Percentiles rank a stretch among this genome's conserved stretches.
Evolutionary conservation across 2,113 vertebrate genomes (phyloP).

Genomic region (Sclerurus mexicanus): DNA sequence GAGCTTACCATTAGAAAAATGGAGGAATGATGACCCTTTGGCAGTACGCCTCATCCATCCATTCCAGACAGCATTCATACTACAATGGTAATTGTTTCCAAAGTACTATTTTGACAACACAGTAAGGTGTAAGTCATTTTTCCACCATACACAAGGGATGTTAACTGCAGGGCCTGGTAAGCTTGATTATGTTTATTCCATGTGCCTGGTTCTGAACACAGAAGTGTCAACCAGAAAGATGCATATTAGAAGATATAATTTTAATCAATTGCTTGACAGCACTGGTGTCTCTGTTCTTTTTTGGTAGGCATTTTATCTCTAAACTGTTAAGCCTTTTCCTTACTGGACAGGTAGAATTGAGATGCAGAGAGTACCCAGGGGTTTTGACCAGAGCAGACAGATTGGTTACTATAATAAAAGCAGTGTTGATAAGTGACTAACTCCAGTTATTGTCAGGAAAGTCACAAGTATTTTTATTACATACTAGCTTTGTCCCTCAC

Average conservation of each 20-base stretch:
- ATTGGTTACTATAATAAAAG: neutral
- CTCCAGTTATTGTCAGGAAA: neutral
- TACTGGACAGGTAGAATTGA: neutral
- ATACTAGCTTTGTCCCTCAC: neutral
- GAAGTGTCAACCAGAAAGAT: neutral
- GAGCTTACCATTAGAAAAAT: slow-evolving; percentile 78
- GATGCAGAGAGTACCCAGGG: neutral
- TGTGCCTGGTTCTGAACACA: slow-evolving; percentile 47
- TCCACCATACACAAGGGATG: slow-evolving; percentile 69
- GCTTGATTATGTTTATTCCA: slow-evolving; percentile 64
- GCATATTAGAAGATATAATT: neutral
- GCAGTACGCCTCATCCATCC: slow-evolving; percentile 74
- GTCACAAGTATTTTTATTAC: neutral
- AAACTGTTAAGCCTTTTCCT: neutral
- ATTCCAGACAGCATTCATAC: slow-evolving; percentile 71
- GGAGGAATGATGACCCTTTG: slow-evolving; percentile 71
- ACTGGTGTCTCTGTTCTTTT: neutral
- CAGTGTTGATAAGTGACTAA: neutral
- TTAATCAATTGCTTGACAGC: neutral
- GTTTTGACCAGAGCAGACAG: neutral
- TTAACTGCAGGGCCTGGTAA: slow-evolving; percentile 65
- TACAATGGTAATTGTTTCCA: slow-evolving; percentile 79
- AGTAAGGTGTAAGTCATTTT: slow-evolving; percentile 74
- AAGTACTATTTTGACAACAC: slow-evolving; percentile 78
- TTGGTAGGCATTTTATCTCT: neutral